Evolutionary conservation across 2,888 invertebrate genomes (phyloP).

Genomic region (Camptogramma bilineatum): DNA sequence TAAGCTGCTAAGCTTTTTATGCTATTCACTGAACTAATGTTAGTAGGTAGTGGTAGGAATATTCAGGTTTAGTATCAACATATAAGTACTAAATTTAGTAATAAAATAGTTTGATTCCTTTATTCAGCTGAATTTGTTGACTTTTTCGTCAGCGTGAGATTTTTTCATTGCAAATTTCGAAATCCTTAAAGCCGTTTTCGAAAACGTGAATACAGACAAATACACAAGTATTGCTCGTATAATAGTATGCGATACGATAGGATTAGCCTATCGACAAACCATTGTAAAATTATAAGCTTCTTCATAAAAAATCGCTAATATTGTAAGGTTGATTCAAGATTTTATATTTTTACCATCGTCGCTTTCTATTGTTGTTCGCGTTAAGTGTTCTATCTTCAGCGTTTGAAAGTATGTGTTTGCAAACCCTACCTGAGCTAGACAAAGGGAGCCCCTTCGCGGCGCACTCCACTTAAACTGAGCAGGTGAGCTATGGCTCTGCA

Average conservation of each 20-base stretch:
- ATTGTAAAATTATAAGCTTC: too few relatives aligned
- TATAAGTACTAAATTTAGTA: background rate
- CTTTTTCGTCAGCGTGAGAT: too few relatives aligned
- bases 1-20: slow-evolving; percentile 34
- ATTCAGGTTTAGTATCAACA: slow-evolving; percentile 5
- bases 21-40: slow-evolving; percentile 22
- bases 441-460: slow-evolving; percentile 39
- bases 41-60: slow-evolving; percentile 6
- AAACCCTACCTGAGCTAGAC: slow-evolving; percentile 36
- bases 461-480: slow-evolving; percentile 41
- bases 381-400: slow-evolving; percentile 3
- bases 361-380: background rate
- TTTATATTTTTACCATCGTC: too few relatives aligned
- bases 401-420: slow-evolving; percentile 33
- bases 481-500: slow-evolving; percentile 41
- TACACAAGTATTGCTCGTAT: too few relatives aligned
- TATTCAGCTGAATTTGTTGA: too few relatives aligned
- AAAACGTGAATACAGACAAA: too few relatives aligned
- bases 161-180: too few relatives aligned
- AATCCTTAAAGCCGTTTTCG: too few relatives aligned
- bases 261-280: too few relatives aligned
- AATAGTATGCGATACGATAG: too few relatives aligned
- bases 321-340: too few relatives aligned
- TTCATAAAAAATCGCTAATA: too few relatives aligned
- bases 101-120: background rate